Percentiles rank a stretch among this genome's conserved stretches.
phyloP scores from a whole-genome alignment of 2,113 vertebrate genomes.

The Australoheros scitulus region DNA sequence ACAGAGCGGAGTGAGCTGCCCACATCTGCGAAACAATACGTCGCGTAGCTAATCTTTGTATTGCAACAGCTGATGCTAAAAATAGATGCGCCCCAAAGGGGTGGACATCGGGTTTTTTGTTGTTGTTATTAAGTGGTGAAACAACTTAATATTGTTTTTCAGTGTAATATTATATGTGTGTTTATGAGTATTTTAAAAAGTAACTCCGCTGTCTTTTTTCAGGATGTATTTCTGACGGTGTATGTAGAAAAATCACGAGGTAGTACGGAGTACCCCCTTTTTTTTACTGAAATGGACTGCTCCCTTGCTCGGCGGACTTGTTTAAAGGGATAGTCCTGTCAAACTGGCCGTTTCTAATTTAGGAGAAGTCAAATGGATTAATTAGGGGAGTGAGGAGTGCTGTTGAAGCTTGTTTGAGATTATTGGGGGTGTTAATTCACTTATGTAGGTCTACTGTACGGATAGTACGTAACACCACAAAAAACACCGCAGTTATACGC shows the following conservation, averaged over 20 bases:
- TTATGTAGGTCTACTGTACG: no score
- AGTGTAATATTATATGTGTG: fast-evolving
- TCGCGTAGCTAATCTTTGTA: slow-evolving; percentile 77
- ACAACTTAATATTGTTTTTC: not conserved
- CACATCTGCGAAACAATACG: slow-evolving; percentile 74
- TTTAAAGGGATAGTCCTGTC: slow-evolving; percentile 71
- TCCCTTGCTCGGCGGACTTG: slow-evolving; percentile 44
- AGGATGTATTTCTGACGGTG: fast-evolving
- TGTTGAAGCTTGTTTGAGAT: not conserved
- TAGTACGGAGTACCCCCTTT: slow-evolving; percentile 13
- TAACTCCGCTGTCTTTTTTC: fast-evolving
- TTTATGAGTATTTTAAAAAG: fast-evolving
- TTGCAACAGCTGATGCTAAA: slow-evolving; percentile 82
- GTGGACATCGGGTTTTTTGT: not conserved
- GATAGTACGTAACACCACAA: no score
- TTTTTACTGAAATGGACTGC: slow-evolving; percentile 67
- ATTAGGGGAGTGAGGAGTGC: not conserved
- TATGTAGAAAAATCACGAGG: not conserved
- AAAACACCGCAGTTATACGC: no score
- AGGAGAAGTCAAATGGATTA: not conserved
- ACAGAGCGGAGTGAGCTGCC: slow-evolving; percentile 44
- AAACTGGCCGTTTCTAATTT: slow-evolving; percentile 34
- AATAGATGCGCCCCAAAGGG: slow-evolving; percentile 74
- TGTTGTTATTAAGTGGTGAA: no score
- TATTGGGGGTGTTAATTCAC: not conserved